Base-by-base conservation (phyloP, 2,888 invertebrate genomes). In the Iphiclides podalirius region DNA sequence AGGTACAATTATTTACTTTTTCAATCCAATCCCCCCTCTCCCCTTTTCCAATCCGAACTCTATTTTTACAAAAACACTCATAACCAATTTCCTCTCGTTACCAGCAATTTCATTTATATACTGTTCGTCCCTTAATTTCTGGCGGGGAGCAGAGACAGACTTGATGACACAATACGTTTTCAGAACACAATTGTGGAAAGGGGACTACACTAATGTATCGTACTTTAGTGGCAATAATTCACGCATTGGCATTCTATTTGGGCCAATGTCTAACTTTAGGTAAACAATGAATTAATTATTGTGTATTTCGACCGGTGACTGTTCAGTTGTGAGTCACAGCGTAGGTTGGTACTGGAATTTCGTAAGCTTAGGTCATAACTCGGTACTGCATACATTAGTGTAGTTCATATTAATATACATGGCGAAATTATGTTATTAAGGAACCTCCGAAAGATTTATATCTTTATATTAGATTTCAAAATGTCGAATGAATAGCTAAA, bases 1-100 rank as follows among this genome's bases (percentile, higher is more conserved):
- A 79, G 72, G 74, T 81, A 79, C 68, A 72, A 67, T 72, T 72
- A 70, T 66, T 70, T 70, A 61, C 61, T 63, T 59, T 48, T 61
- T 53, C 55, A 60, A 56, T 57, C 47, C 44, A 55, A 41, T 20
- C 20, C 38, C 49, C 50, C 54, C 14, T 9, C 28, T 9, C 61
- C 59, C 60, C 59, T 58, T 61, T 62, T 58, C 64, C 57, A 52
- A 35, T 44, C 45, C 48, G 51, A 62, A 62, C 54, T 57, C 59
- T 66, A 67, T 74, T 74, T 76, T 72, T 79, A 78, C 79, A 80
- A 57, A 20, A 57, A 61, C 64, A 60, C 54, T 62, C 60, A 63
- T 62, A 59, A 50, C 63, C 61, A 61, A 64, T 64, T 64, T 74
- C 55, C 6, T 20, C 33, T 33, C 37, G 42, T 72, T 64, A 68